A percentile compares a stretch with the other conserved stretches of the same genome.
Conservation (phyloP, 2,113 vertebrate genomes). For the Copsychus sechellarum region DNA sequence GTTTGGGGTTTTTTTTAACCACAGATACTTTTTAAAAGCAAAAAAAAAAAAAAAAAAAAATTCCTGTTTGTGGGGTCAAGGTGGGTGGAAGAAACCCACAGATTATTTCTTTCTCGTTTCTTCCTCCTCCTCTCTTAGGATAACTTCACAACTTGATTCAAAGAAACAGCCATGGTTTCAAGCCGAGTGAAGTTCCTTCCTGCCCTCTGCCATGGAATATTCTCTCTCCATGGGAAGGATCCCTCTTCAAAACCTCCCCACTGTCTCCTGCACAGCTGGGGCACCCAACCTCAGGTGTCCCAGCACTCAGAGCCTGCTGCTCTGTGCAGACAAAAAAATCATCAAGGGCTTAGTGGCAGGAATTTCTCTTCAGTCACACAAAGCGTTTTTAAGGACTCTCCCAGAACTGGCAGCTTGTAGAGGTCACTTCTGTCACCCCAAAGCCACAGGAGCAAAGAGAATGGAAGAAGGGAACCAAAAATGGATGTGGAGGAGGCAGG, state of each 20-base stretch:
- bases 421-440: not conserved
- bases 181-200: not conserved
- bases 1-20: not conserved
- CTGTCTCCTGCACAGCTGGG: not conserved
- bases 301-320: not conserved
- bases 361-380: not conserved
- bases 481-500: not conserved
- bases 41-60: not conserved
- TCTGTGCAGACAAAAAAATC: not conserved
- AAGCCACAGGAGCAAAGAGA: not conserved
- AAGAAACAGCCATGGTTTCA: not conserved
- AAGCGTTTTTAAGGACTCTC: not conserved
- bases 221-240: not conserved
- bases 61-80: not conserved
- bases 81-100: not conserved
- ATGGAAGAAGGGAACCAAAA: not conserved
- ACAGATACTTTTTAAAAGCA: not conserved
- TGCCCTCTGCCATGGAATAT: not conserved
- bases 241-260: not conserved
- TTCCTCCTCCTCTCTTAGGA: not conserved
- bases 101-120: not conserved
- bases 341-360: not conserved
- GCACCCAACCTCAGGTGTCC: not conserved
- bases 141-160: not conserved
- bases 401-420: not conserved